Base-by-base conservation (phyloP, 2,797 vertebrate genomes). In the Sebastes glaucus region DNA sequence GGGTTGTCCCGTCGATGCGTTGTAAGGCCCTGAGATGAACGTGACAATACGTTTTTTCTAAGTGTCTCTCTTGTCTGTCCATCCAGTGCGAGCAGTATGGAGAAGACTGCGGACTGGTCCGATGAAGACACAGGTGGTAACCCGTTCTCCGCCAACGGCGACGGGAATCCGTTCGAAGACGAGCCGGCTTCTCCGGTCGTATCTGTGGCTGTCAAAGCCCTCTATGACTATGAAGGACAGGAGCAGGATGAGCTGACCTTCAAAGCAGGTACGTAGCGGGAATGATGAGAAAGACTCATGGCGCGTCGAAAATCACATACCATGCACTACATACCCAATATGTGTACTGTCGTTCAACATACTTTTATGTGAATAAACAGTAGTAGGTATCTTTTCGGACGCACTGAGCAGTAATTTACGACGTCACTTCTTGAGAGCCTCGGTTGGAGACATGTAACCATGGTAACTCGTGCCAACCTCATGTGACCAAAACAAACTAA, bases 221-320 rank as follows among this genome's bases (percentile, higher is more conserved):
- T 99, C 4, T 99, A 99, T 1, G 98, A 99, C 94, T 99, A 99
- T 0, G 98, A 99, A 32, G 97, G 98, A 5, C 98, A 99, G 92
- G 99, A 99, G 84, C 97, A 98, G 28, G 98, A 99, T 6, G 99
- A 99, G 92, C 97, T 99, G 64, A 99, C 96, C 92, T 99, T 99
- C 92, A 98, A 97, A 96, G 96, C 97, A 71, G 99, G 99, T 99
- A 90, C 4, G 7, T 7, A 23, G 20, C 3, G 4, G 11, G 14
- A 59, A 5, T 7, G 6, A 1, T n/a, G 32, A 5, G 9, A 52
- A 33, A 72, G 7, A 23, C 11, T 4, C 3, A 35, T 0, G 33
- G 33, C 10, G 10, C 10, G 33, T 33, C 33, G 1, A 35, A 35
- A 35, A 35, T 35, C 33, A 35, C 33, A 11, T 2, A 35, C 33